Evolutionary conservation across 2,113 vertebrate species (phyloP).

Genomic region (Raja brachyura): DNA sequence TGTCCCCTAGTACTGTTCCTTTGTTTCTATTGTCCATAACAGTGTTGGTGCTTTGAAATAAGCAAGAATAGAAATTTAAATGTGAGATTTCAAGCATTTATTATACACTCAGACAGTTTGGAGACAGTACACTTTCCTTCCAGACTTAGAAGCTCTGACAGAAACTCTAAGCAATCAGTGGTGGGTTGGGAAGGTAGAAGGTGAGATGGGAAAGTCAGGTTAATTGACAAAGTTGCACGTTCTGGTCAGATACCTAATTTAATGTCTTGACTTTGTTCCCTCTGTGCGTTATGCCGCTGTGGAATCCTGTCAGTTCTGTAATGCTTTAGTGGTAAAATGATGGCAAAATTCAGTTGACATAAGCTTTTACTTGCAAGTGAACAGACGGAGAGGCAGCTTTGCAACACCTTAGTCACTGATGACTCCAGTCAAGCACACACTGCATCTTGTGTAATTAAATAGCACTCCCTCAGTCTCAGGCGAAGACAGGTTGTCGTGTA

Average conservation of each 20-base stretch:
- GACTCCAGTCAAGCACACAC: background rate
- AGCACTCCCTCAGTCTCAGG: background rate
- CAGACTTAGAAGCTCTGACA: background rate
- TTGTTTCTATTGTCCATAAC: background rate
- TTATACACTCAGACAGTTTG: background rate
- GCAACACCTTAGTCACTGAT: slow-evolving; percentile 3
- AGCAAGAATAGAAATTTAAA: background rate
- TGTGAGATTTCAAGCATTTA: background rate
- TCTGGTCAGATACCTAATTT: background rate
- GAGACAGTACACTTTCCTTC: background rate
- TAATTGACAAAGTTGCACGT: background rate
- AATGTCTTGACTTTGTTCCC: background rate
- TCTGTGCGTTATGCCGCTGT: background rate
- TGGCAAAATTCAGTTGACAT: background rate
- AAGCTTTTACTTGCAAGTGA: background rate
- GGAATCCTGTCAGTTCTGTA: background rate
- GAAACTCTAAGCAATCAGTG: background rate
- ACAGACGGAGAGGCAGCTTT: slow-evolving; percentile 16
- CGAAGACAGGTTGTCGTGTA: background rate
- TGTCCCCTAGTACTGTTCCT: too few species aligned
- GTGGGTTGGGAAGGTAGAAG: background rate
- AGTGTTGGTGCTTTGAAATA: background rate
- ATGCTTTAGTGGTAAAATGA: background rate
- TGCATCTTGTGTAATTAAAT: background rate
- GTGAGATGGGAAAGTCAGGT: background rate